Percentiles rank a stretch among this genome's conserved stretches.
Evolutionary conservation across 1,140 invertebrate genomes (phyloP).

Genomic region (Luehdorfia chinensis): DNA sequence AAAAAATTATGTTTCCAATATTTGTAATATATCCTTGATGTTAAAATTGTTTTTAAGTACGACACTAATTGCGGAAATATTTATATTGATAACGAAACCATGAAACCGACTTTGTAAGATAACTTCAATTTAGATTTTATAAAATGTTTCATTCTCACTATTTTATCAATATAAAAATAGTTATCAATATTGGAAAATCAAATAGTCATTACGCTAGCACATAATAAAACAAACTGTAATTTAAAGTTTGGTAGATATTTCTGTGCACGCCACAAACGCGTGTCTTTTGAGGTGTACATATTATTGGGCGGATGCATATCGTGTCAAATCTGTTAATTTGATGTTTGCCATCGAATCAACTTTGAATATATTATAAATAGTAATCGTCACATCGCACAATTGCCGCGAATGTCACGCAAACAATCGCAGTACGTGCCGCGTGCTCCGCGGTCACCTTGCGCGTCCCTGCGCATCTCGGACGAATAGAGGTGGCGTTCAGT

Average conservation of each 20-base stretch:
- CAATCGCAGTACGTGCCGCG: background rate
- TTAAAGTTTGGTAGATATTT: no score
- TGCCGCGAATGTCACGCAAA: background rate
- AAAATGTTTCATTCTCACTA: no score
- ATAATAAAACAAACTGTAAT: no score
- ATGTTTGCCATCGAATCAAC: no score
- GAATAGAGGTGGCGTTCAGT: conserved; percentile 63
- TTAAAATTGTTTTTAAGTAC: background rate
- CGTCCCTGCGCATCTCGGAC: conserved; percentile 61
- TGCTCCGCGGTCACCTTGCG: conserved; percentile 60
- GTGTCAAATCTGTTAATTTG: no score
- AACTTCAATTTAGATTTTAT: no score
- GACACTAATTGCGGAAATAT: conserved; percentile 1
- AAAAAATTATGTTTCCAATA: background rate
- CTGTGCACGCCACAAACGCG: no score
- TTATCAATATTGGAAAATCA: no score
- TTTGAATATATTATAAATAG: background rate
- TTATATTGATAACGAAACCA: background rate
- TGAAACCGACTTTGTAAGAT: background rate
- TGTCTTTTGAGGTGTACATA: no score
- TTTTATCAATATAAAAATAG: no score
- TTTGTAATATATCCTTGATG: conserved; percentile 1
- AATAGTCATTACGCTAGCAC: no score
- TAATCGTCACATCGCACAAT: background rate
- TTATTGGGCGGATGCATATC: no score